Evolutionary conservation across 1,140 invertebrate genomes (phyloP), one percentile per base, ranked within the genome.

Genomic region (Solen grandis): DNA sequence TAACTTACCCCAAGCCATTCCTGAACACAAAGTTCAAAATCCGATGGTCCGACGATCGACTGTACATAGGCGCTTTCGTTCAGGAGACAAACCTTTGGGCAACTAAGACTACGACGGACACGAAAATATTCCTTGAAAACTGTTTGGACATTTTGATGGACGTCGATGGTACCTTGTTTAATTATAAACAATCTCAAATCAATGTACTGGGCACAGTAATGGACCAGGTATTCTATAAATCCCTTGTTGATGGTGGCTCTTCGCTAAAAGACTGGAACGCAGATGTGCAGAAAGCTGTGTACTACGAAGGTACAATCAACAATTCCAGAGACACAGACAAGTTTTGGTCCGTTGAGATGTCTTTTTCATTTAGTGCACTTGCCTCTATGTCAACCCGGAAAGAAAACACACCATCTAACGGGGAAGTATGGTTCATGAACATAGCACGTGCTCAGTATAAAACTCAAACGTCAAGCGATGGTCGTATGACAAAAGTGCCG

Each of bases 1-100:
- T 55, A 22, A 59, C 70, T 33, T 81, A 65, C 19, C 62, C 80
- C 0, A 52, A 35, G 4, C 87, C 87, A 8, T 54, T 66, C 2
- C 79, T 84, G 35, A 59, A 85, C 19, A 85, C 87, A 0, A 75
- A 70, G 25, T 69, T 85, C 13, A 88, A 88, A 54, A 55, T 88
- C 35, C 66, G 85, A 16, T 88, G 85, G 80, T 82, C 85, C 41
- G 65, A 85, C 68, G 75, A 50, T 1, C 73, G 69, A 54, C 46
- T 88, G 46, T 88, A 82, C 55, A 29, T 88, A 1, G 87, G 76
- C 27, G 85, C 78, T 3, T 83, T 69, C 55, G 33, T 88, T 13
- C 63, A 88, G 70, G 87, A 86, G 33, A 78, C 62, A 10, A 68
- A 84, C 36, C 76, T 88, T 0, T 88, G 86, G 86, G 85, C 54